phyloP scores from a whole-genome alignment of 2,113 vertebrate species.

The Orientallactaga bullata region DNA sequence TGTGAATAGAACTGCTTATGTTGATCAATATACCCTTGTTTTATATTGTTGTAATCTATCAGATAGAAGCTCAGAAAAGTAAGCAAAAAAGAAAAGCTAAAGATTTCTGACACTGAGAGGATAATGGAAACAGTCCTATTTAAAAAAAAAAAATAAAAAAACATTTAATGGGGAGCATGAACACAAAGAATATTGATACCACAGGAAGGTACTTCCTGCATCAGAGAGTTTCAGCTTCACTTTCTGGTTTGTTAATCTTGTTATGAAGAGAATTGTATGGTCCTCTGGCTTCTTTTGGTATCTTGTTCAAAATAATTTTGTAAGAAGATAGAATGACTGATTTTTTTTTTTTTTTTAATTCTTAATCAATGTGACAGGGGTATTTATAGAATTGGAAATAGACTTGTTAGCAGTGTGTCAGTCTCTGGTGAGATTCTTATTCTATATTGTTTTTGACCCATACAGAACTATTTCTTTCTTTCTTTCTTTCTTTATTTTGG shows the following conservation, averaged over 20 bases:
- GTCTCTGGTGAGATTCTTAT: slow-evolving; percentile 49
- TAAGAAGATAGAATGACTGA: not conserved
- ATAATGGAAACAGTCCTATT: not conserved
- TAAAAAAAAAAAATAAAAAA: not conserved
- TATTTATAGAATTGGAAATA: slow-evolving; percentile 49
- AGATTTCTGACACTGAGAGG: not conserved
- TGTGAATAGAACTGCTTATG: not conserved
- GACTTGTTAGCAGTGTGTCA: slow-evolving; percentile 13
- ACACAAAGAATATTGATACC: not conserved
- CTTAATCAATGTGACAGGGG: slow-evolving; percentile 15
- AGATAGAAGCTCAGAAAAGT: not conserved
- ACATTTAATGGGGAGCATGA: not conserved
- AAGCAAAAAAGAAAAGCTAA: not conserved
- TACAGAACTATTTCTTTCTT: slow-evolving; percentile 38
- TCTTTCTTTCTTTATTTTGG: no score
- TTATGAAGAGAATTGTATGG: slow-evolving; percentile 56
- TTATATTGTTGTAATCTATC: not conserved
- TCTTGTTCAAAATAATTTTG: slow-evolving; percentile 38
- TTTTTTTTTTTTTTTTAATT: not conserved
- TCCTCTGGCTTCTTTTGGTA: not conserved
- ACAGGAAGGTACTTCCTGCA: not conserved
- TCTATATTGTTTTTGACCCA: slow-evolving; percentile 53
- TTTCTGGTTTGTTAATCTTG: slow-evolving; percentile 41
- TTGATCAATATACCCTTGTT: not conserved
- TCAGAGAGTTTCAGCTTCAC: slow-evolving; percentile 5